Conservation (phyloP, 2,888 invertebrate genomes). For the Teinopalpus imperialis region DNA sequence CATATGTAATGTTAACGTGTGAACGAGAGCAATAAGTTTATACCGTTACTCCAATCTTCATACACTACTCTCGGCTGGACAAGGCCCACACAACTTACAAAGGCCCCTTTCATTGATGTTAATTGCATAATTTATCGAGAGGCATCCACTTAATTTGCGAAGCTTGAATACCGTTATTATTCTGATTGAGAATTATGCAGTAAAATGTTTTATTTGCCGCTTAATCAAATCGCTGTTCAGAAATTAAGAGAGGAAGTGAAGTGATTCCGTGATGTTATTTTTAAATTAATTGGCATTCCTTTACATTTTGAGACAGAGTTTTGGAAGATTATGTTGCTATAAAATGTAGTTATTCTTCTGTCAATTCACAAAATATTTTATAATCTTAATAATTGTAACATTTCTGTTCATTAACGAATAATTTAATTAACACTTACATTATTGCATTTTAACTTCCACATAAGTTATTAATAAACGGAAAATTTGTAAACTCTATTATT, state of each 20-base stretch:
- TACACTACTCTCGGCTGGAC: constrained; percentile 15
- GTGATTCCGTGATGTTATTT: constrained; percentile 1
- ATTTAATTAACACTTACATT: too few relatives aligned
- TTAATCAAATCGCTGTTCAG: constrained; percentile 18
- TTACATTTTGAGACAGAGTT: too few relatives aligned
- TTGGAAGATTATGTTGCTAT: too few relatives aligned
- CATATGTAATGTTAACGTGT: neutral
- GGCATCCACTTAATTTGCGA: constrained; percentile 25
- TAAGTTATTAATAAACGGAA: too few relatives aligned
- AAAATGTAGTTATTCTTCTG: too few relatives aligned
- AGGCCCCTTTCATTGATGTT: constrained; percentile 26
- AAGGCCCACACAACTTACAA: constrained; percentile 18
- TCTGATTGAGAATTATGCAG: constrained; percentile 19
- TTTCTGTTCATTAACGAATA: too few relatives aligned
- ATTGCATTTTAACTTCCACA: too few relatives aligned
- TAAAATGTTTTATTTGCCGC: constrained; percentile 10
- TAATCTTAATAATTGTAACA: too few relatives aligned
- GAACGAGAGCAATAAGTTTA: constrained; percentile 11
- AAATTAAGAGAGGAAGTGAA: constrained; percentile 3
- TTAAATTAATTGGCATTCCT: too few relatives aligned
- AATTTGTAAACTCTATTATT: too few relatives aligned
- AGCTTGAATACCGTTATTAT: constrained; percentile 21
- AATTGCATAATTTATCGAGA: constrained; percentile 27
- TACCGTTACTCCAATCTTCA: constrained; percentile 25
- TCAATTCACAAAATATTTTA: too few relatives aligned